Base-by-base conservation (phyloP, 1,140 invertebrate species). In the Drosophila ercepeae region DNA sequence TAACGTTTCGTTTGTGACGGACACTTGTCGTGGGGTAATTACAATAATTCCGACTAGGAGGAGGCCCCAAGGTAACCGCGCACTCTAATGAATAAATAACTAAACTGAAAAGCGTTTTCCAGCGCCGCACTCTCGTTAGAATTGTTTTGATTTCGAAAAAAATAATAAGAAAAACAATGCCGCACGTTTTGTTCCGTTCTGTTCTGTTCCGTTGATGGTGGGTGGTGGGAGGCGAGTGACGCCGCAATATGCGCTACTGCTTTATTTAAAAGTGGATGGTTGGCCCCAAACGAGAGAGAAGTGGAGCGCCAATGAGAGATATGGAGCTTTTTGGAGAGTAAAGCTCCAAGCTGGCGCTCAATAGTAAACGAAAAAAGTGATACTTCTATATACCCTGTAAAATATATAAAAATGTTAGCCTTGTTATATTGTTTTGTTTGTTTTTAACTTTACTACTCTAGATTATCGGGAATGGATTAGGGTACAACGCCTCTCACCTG, bases 1-100 rank as follows among this genome's bases (percentile, higher is more conserved):
- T 50, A 23, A 36, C 9, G 45, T 51, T 42, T 65, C 32, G 16
- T 70, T 25, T 29, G 32, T 13, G 32, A 23, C 60, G 19, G 63
- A 52, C 60, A 27, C 57, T 52, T 42, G 39, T 42, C 57, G 23
- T 14, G 16, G 32, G 32, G 32, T 50, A 81, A 77, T 81, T 55
- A 82, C 61, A 68, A 75, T 71, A 79, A 81, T 81, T 71, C 60
- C 32, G 61, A 48, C 60, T 46, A 48, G 52, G 23, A 16, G 39
- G 13, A 23, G 63, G 21, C 61, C 64, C 61, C 57, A 70, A 75
- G 55, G 36, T 46, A 51, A 51, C 32, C 49, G 45, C 68, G 45
- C 65, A 75, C 65, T 65, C 77, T 61, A 68, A 45, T 45, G 46
- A 46, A 32, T 42, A 42, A 59, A 59, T 8, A 41, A 53, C 32